Conservation (phyloP, 2,113 vertebrate genomes). For the Cynopterus brachyotis region DNA sequence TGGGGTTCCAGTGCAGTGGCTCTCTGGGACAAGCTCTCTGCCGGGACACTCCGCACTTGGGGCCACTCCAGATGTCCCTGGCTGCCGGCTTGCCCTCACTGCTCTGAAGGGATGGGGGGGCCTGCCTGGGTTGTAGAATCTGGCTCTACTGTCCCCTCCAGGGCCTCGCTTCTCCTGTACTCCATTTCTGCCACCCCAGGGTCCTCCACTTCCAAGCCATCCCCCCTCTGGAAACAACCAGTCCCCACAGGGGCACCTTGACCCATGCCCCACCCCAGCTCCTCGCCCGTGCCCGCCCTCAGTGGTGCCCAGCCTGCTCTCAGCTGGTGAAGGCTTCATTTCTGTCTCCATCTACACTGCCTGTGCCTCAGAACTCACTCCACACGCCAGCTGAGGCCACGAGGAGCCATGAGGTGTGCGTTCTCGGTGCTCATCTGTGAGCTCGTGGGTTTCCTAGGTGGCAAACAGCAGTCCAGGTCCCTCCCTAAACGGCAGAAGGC, state of each 20-base stretch:
- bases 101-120: not conserved
- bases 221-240: not conserved
- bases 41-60: not conserved
- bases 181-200: not conserved
- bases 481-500: not conserved
- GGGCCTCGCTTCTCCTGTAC: not conserved
- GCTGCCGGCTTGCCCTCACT: too few relatives aligned
- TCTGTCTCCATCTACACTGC: not conserved
- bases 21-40: not conserved
- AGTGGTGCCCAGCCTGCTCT: not conserved
- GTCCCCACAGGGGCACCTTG: fast-evolving
- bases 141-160: not conserved
- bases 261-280: not conserved
- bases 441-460: not conserved
- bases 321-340: fast-evolving
- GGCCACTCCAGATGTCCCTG: not conserved
- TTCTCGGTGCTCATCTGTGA: not conserved
- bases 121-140: too few relatives aligned
- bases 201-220: not conserved
- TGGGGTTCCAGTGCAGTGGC: too few relatives aligned
- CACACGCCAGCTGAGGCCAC: too few relatives aligned
- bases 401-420: fast-evolving
- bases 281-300: not conserved
- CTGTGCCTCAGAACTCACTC: not conserved
- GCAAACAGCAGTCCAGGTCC: not conserved